These are phyloP conservation scores for Harmothoe impar DNA, from an alignment of 2,888 invertebrate species.

Conservation along the genomic window DNA sequence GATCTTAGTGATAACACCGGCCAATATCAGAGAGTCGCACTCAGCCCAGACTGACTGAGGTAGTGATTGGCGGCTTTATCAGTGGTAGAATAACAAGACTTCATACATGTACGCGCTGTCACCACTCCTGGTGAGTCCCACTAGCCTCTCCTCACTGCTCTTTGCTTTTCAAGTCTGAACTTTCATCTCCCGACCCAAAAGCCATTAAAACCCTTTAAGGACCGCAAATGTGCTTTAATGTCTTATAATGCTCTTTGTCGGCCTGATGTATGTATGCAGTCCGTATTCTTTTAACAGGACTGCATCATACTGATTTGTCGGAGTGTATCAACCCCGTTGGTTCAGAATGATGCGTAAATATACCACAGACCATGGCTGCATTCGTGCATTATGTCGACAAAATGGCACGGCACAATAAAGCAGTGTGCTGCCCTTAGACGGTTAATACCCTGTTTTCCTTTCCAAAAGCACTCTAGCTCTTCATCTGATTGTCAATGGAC, in stretches of 20 bases:
- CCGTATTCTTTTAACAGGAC: too few relatives aligned
- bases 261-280: too few relatives aligned
- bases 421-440: too few relatives aligned
- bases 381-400: too few relatives aligned
- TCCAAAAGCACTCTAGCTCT: not conserved
- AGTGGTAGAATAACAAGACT: not conserved
- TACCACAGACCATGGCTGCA: not conserved
- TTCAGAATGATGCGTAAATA: not conserved
- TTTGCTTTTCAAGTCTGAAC: not conserved
- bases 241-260: too few relatives aligned
- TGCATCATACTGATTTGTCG: too few relatives aligned
- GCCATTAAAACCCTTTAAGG: not conserved
- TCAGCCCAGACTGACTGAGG: not conserved
- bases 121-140: not conserved
- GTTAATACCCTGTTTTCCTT: not conserved
- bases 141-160: not conserved
- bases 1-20: not conserved
- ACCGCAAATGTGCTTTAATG: too few relatives aligned
- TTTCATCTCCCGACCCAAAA: too few relatives aligned
- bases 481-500: not conserved
- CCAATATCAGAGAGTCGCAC: not conserved
- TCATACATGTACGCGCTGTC: not conserved
- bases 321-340: too few relatives aligned
- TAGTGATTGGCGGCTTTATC: constrained; percentile 18
- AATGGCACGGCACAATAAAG: too few relatives aligned